A percentile compares a stretch with the other conserved stretches of the same genome.
These are phyloP conservation scores for Caranx melampygus DNA, from an alignment of 2,113 vertebrate genomes.

Conservation along the genomic window DNA sequence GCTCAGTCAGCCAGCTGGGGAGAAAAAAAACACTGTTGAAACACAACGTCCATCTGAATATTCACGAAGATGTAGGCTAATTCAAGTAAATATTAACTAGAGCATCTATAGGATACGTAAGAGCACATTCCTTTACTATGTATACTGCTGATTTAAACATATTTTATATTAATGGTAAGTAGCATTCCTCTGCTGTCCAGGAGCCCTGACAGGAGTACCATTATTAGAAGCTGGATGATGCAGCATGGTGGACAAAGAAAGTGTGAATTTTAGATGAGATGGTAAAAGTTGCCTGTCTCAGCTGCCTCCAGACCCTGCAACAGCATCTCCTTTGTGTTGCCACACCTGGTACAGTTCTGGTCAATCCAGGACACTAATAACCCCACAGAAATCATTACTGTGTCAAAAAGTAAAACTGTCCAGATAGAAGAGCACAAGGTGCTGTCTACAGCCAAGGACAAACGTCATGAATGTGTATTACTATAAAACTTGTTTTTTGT, in stretches of 20 bases:
- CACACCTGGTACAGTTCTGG: not conserved
- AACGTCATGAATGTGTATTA: not conserved
- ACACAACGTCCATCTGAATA: not conserved
- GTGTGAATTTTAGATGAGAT: conserved; percentile 12
- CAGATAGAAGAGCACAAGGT: too few species aligned
- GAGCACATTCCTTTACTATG: not conserved
- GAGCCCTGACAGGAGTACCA: conserved; percentile 19
- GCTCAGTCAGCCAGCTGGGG: conserved; percentile 29
- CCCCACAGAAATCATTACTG: not conserved
- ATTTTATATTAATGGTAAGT: conserved; percentile 5
- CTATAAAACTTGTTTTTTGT: not conserved
- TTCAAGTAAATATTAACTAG: not conserved
- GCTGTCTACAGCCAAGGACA: too few species aligned
- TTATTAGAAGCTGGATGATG: conserved; percentile 30
- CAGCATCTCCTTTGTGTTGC: not conserved
- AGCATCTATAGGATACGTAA: not conserved
- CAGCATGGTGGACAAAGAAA: conserved; percentile 1
- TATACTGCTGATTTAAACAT: conserved; percentile 9
- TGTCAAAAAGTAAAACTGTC: not conserved
- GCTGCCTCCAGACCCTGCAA: not conserved
- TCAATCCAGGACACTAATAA: not conserved
- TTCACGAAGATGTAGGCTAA: not conserved
- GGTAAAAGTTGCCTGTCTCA: conserved; percentile 16
- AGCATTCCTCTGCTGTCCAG: not conserved
- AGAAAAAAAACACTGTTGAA: conserved; percentile 2